These are phyloP conservation scores for Crocidura indochinensis DNA, from an alignment of 2,797 vertebrate species.

Conservation along the genomic window DNA sequence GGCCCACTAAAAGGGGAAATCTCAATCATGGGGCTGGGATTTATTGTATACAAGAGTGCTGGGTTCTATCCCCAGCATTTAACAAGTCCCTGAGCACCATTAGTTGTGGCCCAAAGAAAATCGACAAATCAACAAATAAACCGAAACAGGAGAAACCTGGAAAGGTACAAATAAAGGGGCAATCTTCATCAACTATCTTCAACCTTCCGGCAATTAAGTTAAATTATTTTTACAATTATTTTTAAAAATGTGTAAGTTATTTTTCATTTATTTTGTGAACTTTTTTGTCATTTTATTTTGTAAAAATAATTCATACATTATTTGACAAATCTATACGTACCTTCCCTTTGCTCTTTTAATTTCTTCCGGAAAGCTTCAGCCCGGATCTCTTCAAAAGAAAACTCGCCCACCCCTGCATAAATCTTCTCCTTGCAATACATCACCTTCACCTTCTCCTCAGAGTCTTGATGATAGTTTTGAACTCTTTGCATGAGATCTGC, in stretches of 20 bases:
- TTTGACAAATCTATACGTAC: conserved; percentile 75
- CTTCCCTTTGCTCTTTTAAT: conserved; percentile 87
- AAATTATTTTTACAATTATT: too few relatives aligned
- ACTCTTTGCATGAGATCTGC: conserved; percentile 95
- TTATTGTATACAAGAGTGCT: too few relatives aligned
- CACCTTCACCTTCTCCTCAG: conserved; percentile 92
- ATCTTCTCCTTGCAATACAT: conserved; percentile 98
- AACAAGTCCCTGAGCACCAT: too few relatives aligned
- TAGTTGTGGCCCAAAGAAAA: too few relatives aligned
- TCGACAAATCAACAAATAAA: too few relatives aligned
- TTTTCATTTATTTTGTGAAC: too few relatives aligned
- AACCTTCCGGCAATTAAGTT: conserved; percentile 43
- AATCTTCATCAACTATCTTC: conserved; percentile 40
- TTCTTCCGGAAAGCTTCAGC: conserved; percentile 96
- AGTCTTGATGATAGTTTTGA: conserved; percentile 92
- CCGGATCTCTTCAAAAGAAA: conserved; percentile 97
- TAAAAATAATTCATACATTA: too few relatives aligned
- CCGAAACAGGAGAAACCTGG: background rate
- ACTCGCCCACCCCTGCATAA: conserved; percentile 95
- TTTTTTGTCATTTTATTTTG: too few relatives aligned
- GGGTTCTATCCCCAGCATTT: too few relatives aligned
- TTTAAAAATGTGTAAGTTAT: too few relatives aligned
- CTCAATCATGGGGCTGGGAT: too few relatives aligned
- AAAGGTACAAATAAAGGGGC: background rate
- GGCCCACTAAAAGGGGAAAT: too few relatives aligned